Conservation (phyloP, 2,888 invertebrate species). For the Rhamnusium bicolor region DNA sequence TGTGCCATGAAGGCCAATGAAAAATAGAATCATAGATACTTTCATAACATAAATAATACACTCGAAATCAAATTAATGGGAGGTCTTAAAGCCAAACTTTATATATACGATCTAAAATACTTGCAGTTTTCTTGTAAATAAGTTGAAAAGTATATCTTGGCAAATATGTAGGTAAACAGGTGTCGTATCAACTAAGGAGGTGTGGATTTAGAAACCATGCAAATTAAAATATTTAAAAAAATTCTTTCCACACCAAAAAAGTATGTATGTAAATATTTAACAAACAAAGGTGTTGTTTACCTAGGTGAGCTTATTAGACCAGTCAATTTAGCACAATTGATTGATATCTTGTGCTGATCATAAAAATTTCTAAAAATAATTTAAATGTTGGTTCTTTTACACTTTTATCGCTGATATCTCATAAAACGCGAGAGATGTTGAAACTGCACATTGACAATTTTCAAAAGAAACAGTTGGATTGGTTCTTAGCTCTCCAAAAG, state of each 20-base stretch:
- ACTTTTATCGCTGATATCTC: no score
- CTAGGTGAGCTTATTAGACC: no score
- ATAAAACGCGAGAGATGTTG: no score
- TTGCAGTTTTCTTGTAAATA: constrained; percentile 26
- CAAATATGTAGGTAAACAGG: constrained; percentile 32
- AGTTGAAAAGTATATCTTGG: constrained; percentile 29
- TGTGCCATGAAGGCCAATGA: constrained; percentile 19
- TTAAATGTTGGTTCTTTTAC: no score
- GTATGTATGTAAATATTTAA: not conserved
- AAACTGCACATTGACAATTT: no score
- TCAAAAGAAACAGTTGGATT: no score
- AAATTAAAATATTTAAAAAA: constrained; percentile 9
- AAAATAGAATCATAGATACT: constrained; percentile 18
- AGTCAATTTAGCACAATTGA: no score
- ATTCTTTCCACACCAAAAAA: not conserved
- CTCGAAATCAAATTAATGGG: constrained; percentile 28
- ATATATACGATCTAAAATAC: constrained; percentile 28
- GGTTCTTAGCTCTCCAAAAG: no score
- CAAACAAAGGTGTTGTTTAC: not conserved
- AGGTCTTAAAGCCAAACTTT: constrained; percentile 23
- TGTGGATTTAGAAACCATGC: constrained; percentile 41
- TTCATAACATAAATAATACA: constrained; percentile 29
- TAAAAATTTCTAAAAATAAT: no score
- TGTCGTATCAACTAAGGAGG: constrained; percentile 33
- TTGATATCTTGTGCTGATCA: no score